These are phyloP conservation scores for Distichodus sexfasciatus DNA, from an alignment of 2,797 vertebrate genomes.

Conservation along the genomic window DNA sequence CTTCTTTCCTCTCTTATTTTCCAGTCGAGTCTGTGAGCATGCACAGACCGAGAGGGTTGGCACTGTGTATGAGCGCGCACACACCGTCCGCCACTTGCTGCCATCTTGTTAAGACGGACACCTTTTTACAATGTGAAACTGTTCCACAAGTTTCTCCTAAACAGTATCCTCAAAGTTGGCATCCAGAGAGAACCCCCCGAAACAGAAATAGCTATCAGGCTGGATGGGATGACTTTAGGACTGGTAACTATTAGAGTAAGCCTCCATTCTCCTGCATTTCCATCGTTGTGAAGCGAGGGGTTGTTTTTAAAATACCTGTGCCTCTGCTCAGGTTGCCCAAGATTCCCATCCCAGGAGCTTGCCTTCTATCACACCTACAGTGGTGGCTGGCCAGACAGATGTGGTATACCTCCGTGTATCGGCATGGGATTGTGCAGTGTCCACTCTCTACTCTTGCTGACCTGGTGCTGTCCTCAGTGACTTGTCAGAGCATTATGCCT, in stretches of 20 bases:
- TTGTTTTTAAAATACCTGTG: conserved; percentile 60
- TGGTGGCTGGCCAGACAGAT: conserved; percentile 72
- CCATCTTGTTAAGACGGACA: conserved; percentile 1
- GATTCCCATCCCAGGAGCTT: conserved; percentile 73
- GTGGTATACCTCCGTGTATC: conserved; percentile 70
- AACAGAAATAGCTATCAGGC: conserved; percentile 58
- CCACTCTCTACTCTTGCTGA: conserved; percentile 23
- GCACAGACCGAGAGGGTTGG: background rate
- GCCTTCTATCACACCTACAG: conserved; percentile 74
- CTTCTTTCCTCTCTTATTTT: conserved; percentile 20
- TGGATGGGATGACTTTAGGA: conserved; percentile 67
- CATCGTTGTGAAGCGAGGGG: conserved; percentile 20
- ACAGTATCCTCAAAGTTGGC: conserved; percentile 61
- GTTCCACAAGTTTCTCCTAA: conserved; percentile 56
- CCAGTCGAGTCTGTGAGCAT: conserved; percentile 14
- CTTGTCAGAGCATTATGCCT: conserved; percentile 36
- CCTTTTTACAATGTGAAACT: conserved; percentile 21
- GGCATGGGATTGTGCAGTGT: conserved; percentile 64
- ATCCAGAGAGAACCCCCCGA: conserved; percentile 59
- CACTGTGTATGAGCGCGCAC: background rate
- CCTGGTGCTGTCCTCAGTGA: conserved; percentile 13
- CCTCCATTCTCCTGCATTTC: conserved; percentile 50
- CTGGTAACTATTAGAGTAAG: conserved; percentile 63
- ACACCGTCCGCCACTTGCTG: conserved; percentile 9
- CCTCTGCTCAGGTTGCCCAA: conserved; percentile 78